Evolutionary conservation across 2,888 invertebrate species (phyloP), one percentile per base, ranked within the genome.

Genomic region (Philhelius pedissequus): DNA sequence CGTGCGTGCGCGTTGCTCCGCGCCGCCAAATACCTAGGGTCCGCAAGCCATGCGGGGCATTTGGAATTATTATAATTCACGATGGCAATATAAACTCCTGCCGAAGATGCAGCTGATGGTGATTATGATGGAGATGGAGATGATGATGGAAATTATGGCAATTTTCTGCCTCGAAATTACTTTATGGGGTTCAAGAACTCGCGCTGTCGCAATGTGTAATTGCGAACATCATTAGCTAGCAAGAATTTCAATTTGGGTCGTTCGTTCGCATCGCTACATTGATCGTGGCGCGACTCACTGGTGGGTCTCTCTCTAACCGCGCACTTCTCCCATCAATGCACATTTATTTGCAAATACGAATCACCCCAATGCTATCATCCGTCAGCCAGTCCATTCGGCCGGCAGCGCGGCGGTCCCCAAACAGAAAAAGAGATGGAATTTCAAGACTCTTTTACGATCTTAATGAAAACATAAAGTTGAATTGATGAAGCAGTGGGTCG

Each of bases 21-120:
- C 38, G 54, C 20, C 20, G 4, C 58, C 77, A 22, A 18, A 43
- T 35, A 50, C 74, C 45, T 66, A 66, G 70, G 75, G 66, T 84
- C 70, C 60, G n/a, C 50, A 43, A 83, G 68, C 62, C 80, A 80
- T 80, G 68, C 75, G 75, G 75, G 75, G 70, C 84, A 80, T 80
- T 80, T 84, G 80, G 84, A 84, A 84, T 84, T 84, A 84, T 84
- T 84, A 84, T 84, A 84, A 84, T 84, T 84, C 84, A 84, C 84
- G 84, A 80, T 56, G 76, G 75, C 80, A 80, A 75, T 80, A 84
- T 84, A 84, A 84, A 84, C 75, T 84, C 70, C 80, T 75, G 84
- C 75, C 80, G 76, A 80, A 80, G 84, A 84, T 84, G 75, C 84
- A 84, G 84, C 84, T 84, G 84, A 84, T 80, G 76, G 70, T 84